These are phyloP conservation scores for Cryptotermes secundus DNA, from an alignment of 1,140 invertebrate genomes.

Conservation along the genomic window DNA sequence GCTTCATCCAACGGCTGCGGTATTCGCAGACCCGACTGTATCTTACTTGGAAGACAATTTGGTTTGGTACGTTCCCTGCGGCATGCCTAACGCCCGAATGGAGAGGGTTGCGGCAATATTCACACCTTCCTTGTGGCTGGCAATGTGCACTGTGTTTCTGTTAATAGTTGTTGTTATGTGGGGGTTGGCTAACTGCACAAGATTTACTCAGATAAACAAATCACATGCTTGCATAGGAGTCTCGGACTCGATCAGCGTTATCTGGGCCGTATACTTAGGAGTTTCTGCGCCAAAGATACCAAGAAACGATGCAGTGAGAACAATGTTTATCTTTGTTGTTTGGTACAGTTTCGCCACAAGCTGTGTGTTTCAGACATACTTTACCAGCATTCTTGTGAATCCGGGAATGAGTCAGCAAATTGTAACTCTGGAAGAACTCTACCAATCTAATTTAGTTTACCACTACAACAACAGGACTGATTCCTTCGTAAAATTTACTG, in stretches of 20 bases:
- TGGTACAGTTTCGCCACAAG: neutral
- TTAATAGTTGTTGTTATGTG: neutral
- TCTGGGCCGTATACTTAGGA: neutral
- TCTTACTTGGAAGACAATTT: neutral
- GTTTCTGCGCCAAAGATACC: neutral
- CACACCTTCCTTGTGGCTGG: neutral
- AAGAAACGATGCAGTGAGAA: neutral
- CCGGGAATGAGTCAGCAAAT: neutral
- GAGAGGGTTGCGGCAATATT: neutral
- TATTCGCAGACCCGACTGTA: neutral
- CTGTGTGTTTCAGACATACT: neutral
- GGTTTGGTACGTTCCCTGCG: neutral
- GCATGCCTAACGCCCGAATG: neutral
- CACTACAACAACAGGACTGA: neutral
- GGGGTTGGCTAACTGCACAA: neutral
- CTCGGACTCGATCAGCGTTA: neutral
- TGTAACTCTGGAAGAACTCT: slow-evolving; percentile 20
- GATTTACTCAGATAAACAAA: neutral
- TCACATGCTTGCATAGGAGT: neutral
- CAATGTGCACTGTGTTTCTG: neutral
- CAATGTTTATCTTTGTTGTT: neutral
- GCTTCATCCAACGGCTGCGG: neutral
- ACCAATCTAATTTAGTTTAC: neutral
- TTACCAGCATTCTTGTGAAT: neutral
- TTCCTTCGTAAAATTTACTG: neutral